Percentiles rank a stretch among this genome's conserved stretches.
Conservation (phyloP, 2,113 vertebrate genomes). For the Nothocercus nigrocapillus region DNA sequence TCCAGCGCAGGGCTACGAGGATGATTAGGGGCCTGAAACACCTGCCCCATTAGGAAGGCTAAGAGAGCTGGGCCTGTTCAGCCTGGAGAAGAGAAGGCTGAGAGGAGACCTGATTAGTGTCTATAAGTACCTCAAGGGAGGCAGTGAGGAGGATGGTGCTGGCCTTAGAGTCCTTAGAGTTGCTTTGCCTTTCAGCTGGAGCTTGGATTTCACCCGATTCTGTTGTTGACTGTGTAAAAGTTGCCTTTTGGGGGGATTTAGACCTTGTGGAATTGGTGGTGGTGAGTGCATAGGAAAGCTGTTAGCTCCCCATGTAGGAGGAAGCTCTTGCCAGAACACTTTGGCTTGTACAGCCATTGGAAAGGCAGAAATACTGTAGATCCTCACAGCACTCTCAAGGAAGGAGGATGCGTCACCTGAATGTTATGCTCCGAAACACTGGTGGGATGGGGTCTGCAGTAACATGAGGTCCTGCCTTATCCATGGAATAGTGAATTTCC, state of each 20-base stretch:
- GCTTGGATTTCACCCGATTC: background rate
- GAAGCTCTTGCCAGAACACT: background rate
- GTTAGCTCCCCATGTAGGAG: background rate
- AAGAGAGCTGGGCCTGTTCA: no score
- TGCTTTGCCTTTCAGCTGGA: background rate
- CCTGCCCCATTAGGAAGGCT: no score
- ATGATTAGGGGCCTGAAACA: no score
- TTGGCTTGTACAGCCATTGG: background rate
- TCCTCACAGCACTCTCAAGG: background rate
- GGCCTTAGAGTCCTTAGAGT: background rate
- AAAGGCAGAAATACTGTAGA: background rate
- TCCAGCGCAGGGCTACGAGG: no score
- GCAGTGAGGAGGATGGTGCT: no score
- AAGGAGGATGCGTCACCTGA: fast-evolving
- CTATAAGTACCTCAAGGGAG: no score
- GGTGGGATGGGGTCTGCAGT: background rate
- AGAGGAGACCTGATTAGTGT: no score
- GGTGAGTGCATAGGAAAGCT: background rate
- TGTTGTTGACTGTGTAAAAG: background rate
- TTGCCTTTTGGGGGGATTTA: background rate
- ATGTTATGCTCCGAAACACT: fast-evolving
- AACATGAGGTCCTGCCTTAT: background rate
- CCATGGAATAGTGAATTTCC: background rate
- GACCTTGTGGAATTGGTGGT: fast-evolving
- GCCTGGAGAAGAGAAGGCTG: no score